phyloP scores from a whole-genome alignment of 35 echinoderm and acorn worm species.

The Nesometra sesokonis region DNA sequence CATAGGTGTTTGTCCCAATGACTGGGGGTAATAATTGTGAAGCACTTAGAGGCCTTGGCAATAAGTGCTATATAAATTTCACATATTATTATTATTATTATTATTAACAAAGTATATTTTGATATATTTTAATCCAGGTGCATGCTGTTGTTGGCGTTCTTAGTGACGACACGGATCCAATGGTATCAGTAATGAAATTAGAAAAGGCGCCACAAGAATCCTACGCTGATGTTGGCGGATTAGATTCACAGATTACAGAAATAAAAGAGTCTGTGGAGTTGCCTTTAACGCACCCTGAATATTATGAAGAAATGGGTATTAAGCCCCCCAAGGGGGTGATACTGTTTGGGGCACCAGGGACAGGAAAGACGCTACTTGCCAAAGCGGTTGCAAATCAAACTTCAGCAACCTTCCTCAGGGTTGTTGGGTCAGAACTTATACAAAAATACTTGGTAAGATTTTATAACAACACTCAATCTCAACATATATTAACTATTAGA shows the following conservation, averaged over 20 bases:
- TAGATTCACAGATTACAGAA: slow-evolving; percentile 96
- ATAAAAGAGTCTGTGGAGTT: slow-evolving; percentile 99
- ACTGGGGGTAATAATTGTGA: too few species aligned
- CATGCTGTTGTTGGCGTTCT: slow-evolving; percentile 92
- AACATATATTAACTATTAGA: too few species aligned
- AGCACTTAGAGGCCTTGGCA: too few species aligned
- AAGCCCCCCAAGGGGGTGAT: slow-evolving; percentile 98
- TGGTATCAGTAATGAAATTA: slow-evolving; percentile 99
- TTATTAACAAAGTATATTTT: slow-evolving; percentile 5
- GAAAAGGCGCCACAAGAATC: slow-evolving; percentile 98
- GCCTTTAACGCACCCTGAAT: slow-evolving; percentile 97
- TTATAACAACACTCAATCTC: background rate
- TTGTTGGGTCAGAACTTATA: slow-evolving; percentile 99
- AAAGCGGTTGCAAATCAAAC: slow-evolving; percentile 99
- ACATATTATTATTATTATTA: too few species aligned
- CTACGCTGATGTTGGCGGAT: slow-evolving; percentile 93
- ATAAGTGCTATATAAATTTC: too few species aligned
- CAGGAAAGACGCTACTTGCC: slow-evolving; percentile 94
- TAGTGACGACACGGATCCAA: slow-evolving; percentile 96
- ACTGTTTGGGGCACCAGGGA: slow-evolving; percentile 84
- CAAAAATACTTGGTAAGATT: slow-evolving; percentile 95
- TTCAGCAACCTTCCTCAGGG: slow-evolving; percentile 90
- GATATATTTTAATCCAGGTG: too few species aligned
- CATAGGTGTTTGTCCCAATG: too few species aligned
- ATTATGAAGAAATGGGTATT: slow-evolving; percentile 99